Evolutionary conservation across 2,797 vertebrate species (phyloP), one percentile per base, ranked within the genome.

Genomic region (Carcharodon carcharias): DNA sequence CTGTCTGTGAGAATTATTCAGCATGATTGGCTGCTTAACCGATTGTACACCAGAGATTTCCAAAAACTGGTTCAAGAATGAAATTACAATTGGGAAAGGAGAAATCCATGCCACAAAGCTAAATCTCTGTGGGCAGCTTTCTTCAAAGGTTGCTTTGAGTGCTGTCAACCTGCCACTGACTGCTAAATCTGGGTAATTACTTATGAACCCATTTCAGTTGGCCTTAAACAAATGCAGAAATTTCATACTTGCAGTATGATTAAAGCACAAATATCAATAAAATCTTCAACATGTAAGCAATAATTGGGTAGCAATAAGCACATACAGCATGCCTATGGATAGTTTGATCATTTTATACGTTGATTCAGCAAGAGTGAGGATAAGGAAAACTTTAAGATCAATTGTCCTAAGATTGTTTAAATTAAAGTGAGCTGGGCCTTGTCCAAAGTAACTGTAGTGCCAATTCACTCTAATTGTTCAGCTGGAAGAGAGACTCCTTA

Each of bases 211-310:
- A 45, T 4, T 67, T 4, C 26, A 40, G 21, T 65, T 67, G n/a
- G 8, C 21, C 45, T 93, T 67, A 67, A 67, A 45, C 45, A 67
- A 93, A 93, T 65, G 63, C 23, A 93, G n/a, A 93, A 93, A 93
- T 45, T 45, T 93, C 61, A 11, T 93, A 65, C n/a, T 93, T 61
- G 8, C 31, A 16, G 35, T 65, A 93, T 45, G n/a, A 93, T 67
- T 65, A 92, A 92, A 92, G 58, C 61, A 65, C 58, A 92, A 45
- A 67, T 65, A 67, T 93, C 91, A 93, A 40, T 92, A 92, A 63
- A 40, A 67, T 45, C 21, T 5, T 93, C 63, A 26, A 1, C 45
- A 3, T 4, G 6, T 26, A 67, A 40, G 61, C 63, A 21, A 7
- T 40, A 67, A 93, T 93, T 65, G 61, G 21, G 14, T 93, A 21